phyloP scores from a whole-genome alignment of 1,140 invertebrate species.

The Drosophila varians region DNA sequence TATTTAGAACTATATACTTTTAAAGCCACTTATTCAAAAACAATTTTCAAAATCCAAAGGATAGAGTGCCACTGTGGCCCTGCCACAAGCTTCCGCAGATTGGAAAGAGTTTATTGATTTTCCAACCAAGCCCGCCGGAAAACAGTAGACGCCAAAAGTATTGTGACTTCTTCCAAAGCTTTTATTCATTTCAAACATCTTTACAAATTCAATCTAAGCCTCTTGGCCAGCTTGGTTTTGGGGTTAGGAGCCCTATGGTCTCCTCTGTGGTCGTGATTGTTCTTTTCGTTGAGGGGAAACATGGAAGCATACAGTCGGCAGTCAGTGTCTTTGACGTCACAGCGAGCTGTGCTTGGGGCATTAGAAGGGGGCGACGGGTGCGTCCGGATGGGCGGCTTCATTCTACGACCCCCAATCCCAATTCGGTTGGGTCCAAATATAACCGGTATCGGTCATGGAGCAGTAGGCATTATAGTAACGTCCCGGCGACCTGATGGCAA shows the following conservation, averaged over 20 bases:
- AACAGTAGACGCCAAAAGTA: slow-evolving; percentile 25
- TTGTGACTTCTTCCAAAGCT: slow-evolving; percentile 3
- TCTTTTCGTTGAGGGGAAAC: slow-evolving; percentile 2
- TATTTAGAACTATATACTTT: too few relatives aligned
- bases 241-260: background rate
- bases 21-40: background rate
- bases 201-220: background rate
- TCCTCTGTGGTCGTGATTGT: background rate
- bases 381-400: slow-evolving; percentile 28
- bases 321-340: slow-evolving; percentile 60
- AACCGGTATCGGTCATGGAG: slow-evolving; percentile 94
- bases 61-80: slow-evolving; percentile 42
- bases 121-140: slow-evolving; percentile 19
- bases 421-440: slow-evolving; percentile 92
- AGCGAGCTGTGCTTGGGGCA: slow-evolving; percentile 37
- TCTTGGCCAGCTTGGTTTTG: background rate
- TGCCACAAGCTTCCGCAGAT: slow-evolving; percentile 11
- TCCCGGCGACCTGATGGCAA: slow-evolving; percentile 86
- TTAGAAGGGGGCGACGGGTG: background rate
- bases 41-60: background rate
- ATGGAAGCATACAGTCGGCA: slow-evolving; percentile 51
- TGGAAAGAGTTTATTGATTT: slow-evolving; percentile 67
- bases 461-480: slow-evolving; percentile 95
- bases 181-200: slow-evolving; percentile 34
- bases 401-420: slow-evolving; percentile 84